Evolutionary conservation across 2,888 invertebrate species (phyloP).

Genomic region (Tetramorium bicarinatum): DNA sequence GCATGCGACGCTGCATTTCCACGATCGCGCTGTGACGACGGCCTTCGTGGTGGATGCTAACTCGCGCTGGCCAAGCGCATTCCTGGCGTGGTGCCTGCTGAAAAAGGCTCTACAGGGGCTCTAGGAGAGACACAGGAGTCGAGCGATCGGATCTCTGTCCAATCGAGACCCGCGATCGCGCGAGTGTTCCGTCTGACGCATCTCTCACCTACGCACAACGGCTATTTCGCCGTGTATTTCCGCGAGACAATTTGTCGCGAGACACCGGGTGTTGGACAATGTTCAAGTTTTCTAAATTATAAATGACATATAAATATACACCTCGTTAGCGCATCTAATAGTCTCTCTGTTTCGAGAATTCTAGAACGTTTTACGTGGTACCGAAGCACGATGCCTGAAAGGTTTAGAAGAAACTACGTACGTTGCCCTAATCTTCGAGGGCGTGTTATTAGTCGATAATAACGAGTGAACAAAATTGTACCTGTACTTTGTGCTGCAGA

Average conservation of each 20-base stretch:
- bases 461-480: not conserved
- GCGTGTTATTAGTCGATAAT: not conserved
- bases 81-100: constrained; percentile 74
- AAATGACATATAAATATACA: constrained; percentile 12
- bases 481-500: not conserved
- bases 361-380: not conserved
- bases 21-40: constrained; percentile 61
- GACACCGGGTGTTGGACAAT: constrained; percentile 28
- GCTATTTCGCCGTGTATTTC: constrained; percentile 28
- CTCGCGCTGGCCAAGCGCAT: constrained; percentile 73
- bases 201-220: not conserved
- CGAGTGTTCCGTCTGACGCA: not conserved
- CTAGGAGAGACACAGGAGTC: not conserved
- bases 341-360: not conserved
- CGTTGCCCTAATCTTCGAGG: not conserved
- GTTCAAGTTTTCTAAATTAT: constrained; percentile 4
- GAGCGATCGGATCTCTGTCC: constrained; percentile 28
- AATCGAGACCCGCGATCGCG: not conserved
- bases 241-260: constrained; percentile 20
- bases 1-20: constrained; percentile 69
- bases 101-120: constrained; percentile 45
- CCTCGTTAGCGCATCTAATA: not conserved
- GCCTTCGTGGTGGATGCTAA: constrained; percentile 57
- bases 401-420: not conserved
- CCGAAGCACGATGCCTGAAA: not conserved